Base-by-base conservation (phyloP, 2,113 vertebrate species). In the Hirundichthys speculiger region DNA sequence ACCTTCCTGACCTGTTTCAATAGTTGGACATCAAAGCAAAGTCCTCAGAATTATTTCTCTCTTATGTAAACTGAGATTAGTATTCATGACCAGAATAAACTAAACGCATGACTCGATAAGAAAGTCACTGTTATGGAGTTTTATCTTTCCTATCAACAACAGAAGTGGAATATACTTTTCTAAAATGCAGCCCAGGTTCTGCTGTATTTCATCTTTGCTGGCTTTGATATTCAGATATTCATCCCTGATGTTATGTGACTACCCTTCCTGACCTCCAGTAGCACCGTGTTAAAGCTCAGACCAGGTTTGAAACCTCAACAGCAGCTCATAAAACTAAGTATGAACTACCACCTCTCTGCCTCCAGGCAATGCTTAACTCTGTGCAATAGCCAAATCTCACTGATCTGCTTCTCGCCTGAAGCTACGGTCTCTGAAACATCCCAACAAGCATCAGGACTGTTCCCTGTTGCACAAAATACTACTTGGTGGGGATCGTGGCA, bases 341-440 rank as follows among this genome's bases (percentile, higher is more conserved):
- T 21, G 52, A 38, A 38, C 51, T 34, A 12, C 42, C 16, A 67
- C 20, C 49, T 38, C 61, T 75, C 49, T 73, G 41, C 56, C 80
- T 80, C 25, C 59, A 80, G 80, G 73, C 64, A 6, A 68, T 58
- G 53, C 48, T 77, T 63, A 75, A 85, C 72, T 74, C 66, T 52
- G 62, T 70, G 59, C 73, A 69, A 42, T 24, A 54, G 75, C 62
- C 53, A 63, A 21, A 82, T 70, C 63, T 56, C 66, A 73, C 53
- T 75, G 73, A 82, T 84, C 61, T 62, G 40, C 43, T 62, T 73
- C 48, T 66, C 1, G 57, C 83, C 73, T 56, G 54, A 56, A 84
- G 80, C 69, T 66, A 83, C 3, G 64, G 69, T 30, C 56, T 75
- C 64, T 66, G 63, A 66, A 66, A 73, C 7, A 19, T 53, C 53